Evolutionary conservation across 2,797 vertebrate species (phyloP).

Genomic region (Galago senegalensis): DNA sequence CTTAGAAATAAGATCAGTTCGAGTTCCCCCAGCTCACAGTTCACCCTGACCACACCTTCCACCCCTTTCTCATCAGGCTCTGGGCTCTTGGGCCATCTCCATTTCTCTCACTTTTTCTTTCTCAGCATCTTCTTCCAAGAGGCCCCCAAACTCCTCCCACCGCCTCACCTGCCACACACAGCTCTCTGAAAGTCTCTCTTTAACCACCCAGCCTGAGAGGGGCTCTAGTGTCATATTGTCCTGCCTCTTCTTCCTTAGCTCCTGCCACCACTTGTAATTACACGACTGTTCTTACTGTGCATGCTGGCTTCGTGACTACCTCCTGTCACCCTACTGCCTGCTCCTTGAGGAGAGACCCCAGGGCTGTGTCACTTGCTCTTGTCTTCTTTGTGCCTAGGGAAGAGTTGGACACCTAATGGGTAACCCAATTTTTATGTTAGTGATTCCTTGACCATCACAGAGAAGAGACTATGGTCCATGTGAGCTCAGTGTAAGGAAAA

Average conservation of each 20-base stretch:
- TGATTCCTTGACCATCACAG: neutral
- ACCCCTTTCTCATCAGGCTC: neutral
- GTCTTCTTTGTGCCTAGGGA: too few relatives aligned
- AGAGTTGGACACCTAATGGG: neutral
- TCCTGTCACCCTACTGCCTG: neutral
- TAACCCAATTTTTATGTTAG: neutral
- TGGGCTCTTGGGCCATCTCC: neutral
- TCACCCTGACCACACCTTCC: neutral
- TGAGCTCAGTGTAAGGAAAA: neutral
- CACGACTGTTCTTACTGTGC: neutral
- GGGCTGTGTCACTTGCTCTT: neutral
- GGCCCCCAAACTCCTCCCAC: accelerated
- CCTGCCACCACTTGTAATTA: neutral
- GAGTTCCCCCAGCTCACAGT: neutral
- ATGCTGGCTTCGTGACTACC: neutral
- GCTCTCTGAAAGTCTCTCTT: neutral
- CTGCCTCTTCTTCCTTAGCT: neutral
- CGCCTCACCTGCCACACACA: accelerated
- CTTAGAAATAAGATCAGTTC: neutral
- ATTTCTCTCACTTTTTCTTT: neutral
- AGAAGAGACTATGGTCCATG: neutral
- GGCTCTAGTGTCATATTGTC: accelerated
- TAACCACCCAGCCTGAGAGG: neutral
- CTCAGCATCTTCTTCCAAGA: neutral
- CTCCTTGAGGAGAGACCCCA: neutral